Evolutionary conservation across 2,113 vertebrate genomes (phyloP), one percentile per base, ranked within the genome.

Genomic region (Xenopus borealis): DNA sequence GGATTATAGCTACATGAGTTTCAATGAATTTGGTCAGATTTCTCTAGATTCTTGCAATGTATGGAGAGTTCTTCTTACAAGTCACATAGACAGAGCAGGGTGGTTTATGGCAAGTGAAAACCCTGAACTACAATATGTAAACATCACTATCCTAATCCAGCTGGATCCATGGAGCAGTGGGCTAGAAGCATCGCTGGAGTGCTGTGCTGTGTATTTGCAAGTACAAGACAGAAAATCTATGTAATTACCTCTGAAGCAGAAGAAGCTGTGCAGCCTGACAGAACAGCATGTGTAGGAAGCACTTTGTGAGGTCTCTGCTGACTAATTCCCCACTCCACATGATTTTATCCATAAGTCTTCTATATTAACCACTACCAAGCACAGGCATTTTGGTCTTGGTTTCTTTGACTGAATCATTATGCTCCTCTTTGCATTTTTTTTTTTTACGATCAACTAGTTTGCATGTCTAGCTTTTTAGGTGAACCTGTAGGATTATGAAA

Each of bases 151-250:
- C 14, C 47, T 50, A 50, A 50, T 50, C 47, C 47, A 50, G 47
- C 47, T 12, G 14, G 47, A 50, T 50, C 47, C 47, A 3, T 12
- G 47, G 47, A 50, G 47, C 47, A 50, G 47, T 16, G 47, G 14
- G 47, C 47, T 50, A 50, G 47, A 50, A 50, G 47, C 47, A 50
- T 16, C 14, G 47, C 12, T 50, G 14, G 47, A 50, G 47, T 50
- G 92, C 93, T 93, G 92, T 93, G 92, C 94, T 96, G 93, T 96
- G 94, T 96, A 96, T 94, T 92, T 90, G 91, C 89, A 92, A 94
- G 92, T 96, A 98, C 95, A 98, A 96, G 96, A 98, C 95, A 98
- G 95, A 94, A 98, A 98, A 98, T 98, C 97, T 93, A 98, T 98
- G 96, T 97, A 98, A 98, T 98, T 98, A 98, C 95, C 93, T 96